phyloP scores from a whole-genome alignment of 2,797 vertebrate species.

The Micrastur ruficollis region DNA sequence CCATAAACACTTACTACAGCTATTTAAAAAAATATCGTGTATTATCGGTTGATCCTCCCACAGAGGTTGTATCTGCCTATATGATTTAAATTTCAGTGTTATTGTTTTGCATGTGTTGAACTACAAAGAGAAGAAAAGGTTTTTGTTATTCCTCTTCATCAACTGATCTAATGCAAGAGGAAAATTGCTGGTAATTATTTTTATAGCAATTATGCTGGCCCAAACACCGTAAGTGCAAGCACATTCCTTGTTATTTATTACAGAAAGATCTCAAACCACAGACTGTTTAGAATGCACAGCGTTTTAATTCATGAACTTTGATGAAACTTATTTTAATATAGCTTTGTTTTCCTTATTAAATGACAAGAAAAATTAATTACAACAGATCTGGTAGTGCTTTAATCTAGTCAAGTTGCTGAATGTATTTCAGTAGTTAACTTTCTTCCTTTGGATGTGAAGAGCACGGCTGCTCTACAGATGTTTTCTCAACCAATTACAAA shows the following conservation, averaged over 20 bases:
- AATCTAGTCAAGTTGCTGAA: conserved; percentile 22
- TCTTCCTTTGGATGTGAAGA: neutral
- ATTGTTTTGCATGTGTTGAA: conserved; percentile 56
- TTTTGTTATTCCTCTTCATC: conserved; percentile 65
- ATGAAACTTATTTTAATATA: conserved; percentile 62
- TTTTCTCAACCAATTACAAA: conserved; percentile 21
- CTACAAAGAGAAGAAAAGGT: conserved; percentile 56
- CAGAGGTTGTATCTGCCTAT: conserved; percentile 10
- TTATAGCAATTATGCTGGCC: conserved; percentile 55
- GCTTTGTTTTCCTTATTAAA: conserved; percentile 50
- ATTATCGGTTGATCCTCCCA: conserved; percentile 3
- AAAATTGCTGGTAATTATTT: conserved; percentile 73
- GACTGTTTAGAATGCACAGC: conserved; percentile 30
- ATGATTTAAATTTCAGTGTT: conserved; percentile 57
- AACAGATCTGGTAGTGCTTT: conserved; percentile 2
- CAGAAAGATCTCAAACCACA: conserved; percentile 45
- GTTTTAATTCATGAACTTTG: conserved; percentile 40
- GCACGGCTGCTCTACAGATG: neutral
- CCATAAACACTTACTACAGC: neutral
- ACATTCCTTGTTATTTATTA: conserved; percentile 56
- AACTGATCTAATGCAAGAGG: conserved; percentile 63
- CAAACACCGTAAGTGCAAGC: conserved; percentile 50
- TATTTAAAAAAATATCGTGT: neutral
- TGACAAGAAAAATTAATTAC: conserved; percentile 44
- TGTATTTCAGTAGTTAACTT: neutral